Evolutionary conservation across 2,113 vertebrate species (phyloP), one percentile per base, ranked within the genome.

Genomic region (Peromyscus californicus): DNA sequence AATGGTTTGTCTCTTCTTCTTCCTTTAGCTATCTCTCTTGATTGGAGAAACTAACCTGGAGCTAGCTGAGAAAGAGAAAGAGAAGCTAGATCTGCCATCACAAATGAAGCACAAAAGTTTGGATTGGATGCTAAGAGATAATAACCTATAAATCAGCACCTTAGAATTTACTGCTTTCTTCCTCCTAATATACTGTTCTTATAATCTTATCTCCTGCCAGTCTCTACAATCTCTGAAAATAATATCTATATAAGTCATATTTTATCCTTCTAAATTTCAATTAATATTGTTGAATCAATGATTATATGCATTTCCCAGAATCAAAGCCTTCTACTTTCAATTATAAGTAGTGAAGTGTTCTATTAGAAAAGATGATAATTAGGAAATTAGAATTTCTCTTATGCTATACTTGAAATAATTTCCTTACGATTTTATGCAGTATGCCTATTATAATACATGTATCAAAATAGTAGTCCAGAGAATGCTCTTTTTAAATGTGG

Each of bases 351-450:
- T 74, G 69, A 84, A 51, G 74, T 89, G n/a, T 93, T 91, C 96
- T 96, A 75, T 93, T 95, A 69, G 91, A 70, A 91, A 95, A 79
- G 54, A 82, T 94, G 74, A 94, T 92, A 42, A 88, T 94, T 76
- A 88, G 33, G 79, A 96, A 95, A 94, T 96, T 57, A 82, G 51
- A 78, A 78, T 95, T 89, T 93, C 78, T 94, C 79, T 96, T 94
- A 85, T 59, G 90, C 82, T 89, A 89, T 26, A 75, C 86, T 86
- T 90, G 70, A 96, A 85, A 94, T 94, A 83, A 87, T 67, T 96
- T 97, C 72, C 59, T 91, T 91, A 74, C 85, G 75, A 75, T 78
- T 97, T 89, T 79, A 70, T 93, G 93, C 74, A 87, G 54, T 84
- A 61, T 95, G 54, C 21, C 63, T 95, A 36, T 89, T 82, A 78